These are phyloP conservation scores for Euwallacea similis DNA, from an alignment of 1,140 invertebrate genomes.

Conservation along the genomic window DNA sequence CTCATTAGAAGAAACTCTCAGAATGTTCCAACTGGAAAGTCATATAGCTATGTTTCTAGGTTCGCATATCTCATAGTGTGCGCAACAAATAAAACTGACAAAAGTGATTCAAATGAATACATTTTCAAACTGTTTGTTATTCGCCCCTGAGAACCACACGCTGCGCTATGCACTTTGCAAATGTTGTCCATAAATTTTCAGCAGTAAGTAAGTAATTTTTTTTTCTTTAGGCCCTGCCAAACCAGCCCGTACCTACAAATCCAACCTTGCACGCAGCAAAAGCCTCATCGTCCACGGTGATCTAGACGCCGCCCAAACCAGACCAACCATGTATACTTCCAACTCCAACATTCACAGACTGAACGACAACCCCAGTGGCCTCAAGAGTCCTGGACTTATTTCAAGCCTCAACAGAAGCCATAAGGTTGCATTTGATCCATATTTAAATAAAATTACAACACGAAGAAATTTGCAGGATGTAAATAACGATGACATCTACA, in stretches of 20 bases:
- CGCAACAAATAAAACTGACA: too few species aligned
- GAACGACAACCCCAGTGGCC: constrained; percentile 68
- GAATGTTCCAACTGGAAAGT: too few species aligned
- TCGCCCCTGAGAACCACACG: too few species aligned
- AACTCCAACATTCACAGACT: constrained; percentile 72
- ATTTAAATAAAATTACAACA: not conserved
- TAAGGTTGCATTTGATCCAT: constrained; percentile 45
- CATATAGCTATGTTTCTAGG: too few species aligned
- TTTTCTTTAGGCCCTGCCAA: constrained; percentile 63
- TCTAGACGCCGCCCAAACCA: constrained; percentile 40
- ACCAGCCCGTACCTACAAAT: constrained; percentile 73
- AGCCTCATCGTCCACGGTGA: constrained; percentile 76
- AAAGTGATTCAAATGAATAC: too few species aligned
- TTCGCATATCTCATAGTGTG: too few species aligned
- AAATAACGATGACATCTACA: constrained; percentile 57
- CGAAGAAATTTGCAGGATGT: constrained; percentile 58
- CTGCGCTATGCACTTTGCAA: too few species aligned
- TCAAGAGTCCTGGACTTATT: constrained; percentile 82
- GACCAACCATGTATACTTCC: constrained; percentile 67
- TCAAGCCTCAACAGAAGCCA: constrained; percentile 81
- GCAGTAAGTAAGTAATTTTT: constrained; percentile 29
- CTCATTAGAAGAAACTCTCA: too few species aligned
- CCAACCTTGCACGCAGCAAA: constrained; percentile 74
- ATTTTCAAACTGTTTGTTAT: too few species aligned
- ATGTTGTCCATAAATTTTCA: too few species aligned